phyloP scores from a whole-genome alignment of 2,888 invertebrate species.

The Lamellibrachia columna region DNA sequence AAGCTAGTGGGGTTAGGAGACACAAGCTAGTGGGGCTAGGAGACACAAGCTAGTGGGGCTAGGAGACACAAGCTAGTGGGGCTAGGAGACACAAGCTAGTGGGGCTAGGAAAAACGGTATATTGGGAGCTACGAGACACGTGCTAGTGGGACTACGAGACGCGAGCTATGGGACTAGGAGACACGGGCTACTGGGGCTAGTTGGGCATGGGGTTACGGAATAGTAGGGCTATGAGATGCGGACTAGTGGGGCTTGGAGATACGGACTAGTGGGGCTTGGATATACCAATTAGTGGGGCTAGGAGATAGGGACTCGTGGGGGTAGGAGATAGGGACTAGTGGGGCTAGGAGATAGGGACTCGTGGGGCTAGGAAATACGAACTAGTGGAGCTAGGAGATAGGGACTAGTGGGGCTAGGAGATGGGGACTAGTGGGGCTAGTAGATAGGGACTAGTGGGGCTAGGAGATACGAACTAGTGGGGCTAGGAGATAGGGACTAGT shows the following conservation, averaged over 20 bases:
- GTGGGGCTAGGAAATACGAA: neutral
- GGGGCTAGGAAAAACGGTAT: neutral
- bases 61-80: neutral
- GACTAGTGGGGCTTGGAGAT: neutral
- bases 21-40: neutral
- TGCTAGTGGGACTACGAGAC: neutral
- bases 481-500: neutral
- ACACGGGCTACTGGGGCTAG: neutral
- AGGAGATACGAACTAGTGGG: neutral
- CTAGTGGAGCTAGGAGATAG: neutral
- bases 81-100: neutral
- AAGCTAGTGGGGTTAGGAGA: neutral
- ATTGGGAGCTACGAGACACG: neutral
- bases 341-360: neutral
- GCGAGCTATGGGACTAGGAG: neutral
- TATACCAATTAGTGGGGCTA: neutral
- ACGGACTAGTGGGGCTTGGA: neutral
- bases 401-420: neutral
- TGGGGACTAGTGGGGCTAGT: neutral
- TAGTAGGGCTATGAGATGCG: neutral
- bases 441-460: neutral
- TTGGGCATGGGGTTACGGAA: neutral
- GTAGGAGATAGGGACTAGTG: neutral
- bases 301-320: neutral
- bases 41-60: neutral